Percentiles rank a stretch among this genome's conserved stretches.
These are phyloP conservation scores for Pantherophis vulpinus DNA, from an alignment of 2,797 vertebrate species.

Conservation along the genomic window DNA sequence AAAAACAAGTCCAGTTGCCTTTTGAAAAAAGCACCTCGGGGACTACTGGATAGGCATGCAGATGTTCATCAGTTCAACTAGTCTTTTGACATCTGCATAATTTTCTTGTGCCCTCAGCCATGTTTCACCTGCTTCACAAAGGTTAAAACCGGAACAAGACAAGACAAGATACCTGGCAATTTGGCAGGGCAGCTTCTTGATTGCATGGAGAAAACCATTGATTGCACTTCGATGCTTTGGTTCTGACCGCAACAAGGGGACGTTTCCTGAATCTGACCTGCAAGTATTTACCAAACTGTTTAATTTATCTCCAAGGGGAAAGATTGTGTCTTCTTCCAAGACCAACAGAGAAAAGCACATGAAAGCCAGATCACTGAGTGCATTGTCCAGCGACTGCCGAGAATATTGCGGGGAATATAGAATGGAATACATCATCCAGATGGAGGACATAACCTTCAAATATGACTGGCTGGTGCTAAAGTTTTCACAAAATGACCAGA, in stretches of 20 bases:
- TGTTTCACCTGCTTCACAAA: neutral
- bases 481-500: neutral
- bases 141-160: neutral
- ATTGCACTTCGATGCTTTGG: slow-evolving; percentile 80
- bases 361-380: neutral
- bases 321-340: neutral
- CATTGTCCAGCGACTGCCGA: rapidly evolving
- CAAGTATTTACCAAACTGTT: neutral
- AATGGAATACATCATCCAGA: neutral
- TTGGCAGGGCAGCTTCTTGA: slow-evolving; percentile 87
- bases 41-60: neutral
- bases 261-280: slow-evolving; percentile 80
- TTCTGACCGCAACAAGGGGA: slow-evolving; percentile 83
- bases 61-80: neutral
- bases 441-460: neutral
- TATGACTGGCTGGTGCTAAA: neutral
- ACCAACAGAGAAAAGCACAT: neutral
- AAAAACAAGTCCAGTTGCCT: too few relatives aligned
- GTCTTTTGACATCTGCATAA: neutral
- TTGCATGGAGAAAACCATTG: slow-evolving; percentile 74
- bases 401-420: neutral
- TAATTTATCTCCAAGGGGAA: neutral
- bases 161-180: slow-evolving; percentile 75
- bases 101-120: neutral
- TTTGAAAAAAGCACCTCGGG: too few relatives aligned